Percentiles rank a stretch among this genome's conserved stretches.
These are phyloP conservation scores for Tychaedon coryphoeus DNA, from an alignment of 2,113 vertebrate genomes.

Conservation along the genomic window DNA sequence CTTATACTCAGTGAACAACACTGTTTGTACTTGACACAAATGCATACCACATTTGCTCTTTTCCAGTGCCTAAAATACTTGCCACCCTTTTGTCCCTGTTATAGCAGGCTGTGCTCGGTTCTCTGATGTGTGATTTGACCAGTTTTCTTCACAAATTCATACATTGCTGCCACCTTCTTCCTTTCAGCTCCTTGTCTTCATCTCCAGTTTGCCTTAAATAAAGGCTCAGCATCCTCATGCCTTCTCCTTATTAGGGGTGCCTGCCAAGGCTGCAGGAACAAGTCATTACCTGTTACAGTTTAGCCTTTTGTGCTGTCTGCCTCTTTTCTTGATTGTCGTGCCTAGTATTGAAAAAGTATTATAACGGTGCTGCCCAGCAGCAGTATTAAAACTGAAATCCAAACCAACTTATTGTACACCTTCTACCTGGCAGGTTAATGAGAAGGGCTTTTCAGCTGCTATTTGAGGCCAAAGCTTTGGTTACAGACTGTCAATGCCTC, in stretches of 20 bases:
- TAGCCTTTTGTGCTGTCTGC: background rate
- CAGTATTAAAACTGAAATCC: background rate
- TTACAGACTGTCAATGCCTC: background rate
- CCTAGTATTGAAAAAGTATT: too few relatives aligned
- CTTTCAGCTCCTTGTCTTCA: background rate
- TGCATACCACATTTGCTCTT: background rate
- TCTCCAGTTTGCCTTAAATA: background rate
- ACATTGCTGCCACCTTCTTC: background rate
- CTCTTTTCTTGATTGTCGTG: background rate
- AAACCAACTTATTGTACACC: background rate
- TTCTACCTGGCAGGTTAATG: background rate
- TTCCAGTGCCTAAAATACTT: background rate
- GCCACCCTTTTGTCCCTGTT: background rate
- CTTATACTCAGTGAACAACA: background rate
- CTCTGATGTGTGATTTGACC: background rate
- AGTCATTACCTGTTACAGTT: background rate
- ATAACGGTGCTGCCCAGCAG: background rate
- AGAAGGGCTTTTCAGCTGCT: background rate
- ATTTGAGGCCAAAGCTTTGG: background rate
- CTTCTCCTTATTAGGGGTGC: fast-evolving
- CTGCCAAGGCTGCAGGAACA: background rate
- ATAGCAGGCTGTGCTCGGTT: background rate
- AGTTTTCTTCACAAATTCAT: background rate
- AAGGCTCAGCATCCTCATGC: background rate
- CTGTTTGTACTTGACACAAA: background rate